Evolutionary conservation across 2,888 invertebrate species (phyloP).

Genomic region (Hirtodrosophila histrioides): DNA sequence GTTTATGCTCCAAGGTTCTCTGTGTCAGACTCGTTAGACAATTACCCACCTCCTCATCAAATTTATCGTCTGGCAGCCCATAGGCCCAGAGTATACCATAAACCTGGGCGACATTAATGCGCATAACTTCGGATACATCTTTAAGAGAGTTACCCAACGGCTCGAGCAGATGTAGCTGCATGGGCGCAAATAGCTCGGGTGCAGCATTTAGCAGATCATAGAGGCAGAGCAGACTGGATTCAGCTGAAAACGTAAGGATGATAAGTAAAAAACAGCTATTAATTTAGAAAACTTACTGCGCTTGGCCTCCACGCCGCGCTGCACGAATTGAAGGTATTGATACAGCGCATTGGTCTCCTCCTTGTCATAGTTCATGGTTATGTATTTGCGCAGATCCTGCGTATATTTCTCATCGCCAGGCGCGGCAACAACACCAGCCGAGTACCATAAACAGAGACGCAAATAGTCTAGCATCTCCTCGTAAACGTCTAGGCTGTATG

Average conservation of each 20-base stretch:
- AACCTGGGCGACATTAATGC: slow-evolving; percentile 90
- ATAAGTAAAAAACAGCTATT: not conserved
- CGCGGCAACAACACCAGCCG: slow-evolving; percentile 87
- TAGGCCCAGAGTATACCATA: slow-evolving; percentile 90
- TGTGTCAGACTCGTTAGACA: slow-evolving; percentile 77
- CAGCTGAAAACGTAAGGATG: slow-evolving; percentile 57
- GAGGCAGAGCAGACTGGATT: slow-evolving; percentile 88
- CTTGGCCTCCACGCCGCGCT: slow-evolving; percentile 87
- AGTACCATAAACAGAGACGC: slow-evolving; percentile 90
- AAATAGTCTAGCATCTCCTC: slow-evolving; percentile 90
- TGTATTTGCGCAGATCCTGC: slow-evolving; percentile 88
- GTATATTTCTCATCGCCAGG: slow-evolving; percentile 85
- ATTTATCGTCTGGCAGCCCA: slow-evolving; percentile 85
- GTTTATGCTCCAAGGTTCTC: slow-evolving; percentile 87
- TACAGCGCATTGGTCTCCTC: slow-evolving; percentile 87
- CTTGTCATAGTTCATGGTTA: slow-evolving; percentile 86
- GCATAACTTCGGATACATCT: slow-evolving; percentile 90
- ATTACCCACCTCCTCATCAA: slow-evolving; percentile 86
- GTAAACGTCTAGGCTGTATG: slow-evolving; percentile 89
- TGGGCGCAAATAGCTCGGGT: slow-evolving; percentile 88
- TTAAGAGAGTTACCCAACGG: slow-evolving; percentile 85
- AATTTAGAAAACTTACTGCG: slow-evolving; percentile 85
- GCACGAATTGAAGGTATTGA: slow-evolving; percentile 89
- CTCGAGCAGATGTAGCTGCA: slow-evolving; percentile 86
- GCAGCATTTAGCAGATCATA: slow-evolving; percentile 93